phyloP scores from a whole-genome alignment of 2,888 invertebrate genomes.

The Noctua janthina region DNA sequence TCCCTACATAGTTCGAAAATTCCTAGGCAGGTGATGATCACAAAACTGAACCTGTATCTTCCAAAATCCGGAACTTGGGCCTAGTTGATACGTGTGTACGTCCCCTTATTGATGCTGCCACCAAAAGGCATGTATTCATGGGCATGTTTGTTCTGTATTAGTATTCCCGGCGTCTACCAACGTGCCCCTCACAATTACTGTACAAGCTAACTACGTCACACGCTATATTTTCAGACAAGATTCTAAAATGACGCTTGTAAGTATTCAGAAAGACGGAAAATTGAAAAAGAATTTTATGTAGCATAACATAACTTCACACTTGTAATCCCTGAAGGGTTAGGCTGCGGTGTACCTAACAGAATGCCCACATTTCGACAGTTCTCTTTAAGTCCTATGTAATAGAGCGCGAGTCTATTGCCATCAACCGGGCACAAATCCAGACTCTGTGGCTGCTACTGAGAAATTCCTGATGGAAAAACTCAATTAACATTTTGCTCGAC shows the following conservation, averaged over 20 bases:
- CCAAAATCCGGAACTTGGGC: not conserved
- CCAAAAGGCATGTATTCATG: conserved; percentile 45
- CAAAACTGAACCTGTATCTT: not conserved
- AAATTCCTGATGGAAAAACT: no score
- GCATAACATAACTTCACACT: no score
- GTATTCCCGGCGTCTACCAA: conserved; percentile 68
- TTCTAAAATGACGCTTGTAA: conserved; percentile 66
- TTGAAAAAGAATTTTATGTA: not conserved
- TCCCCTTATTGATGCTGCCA: not conserved
- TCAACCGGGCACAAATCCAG: no score
- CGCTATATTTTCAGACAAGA: conserved; percentile 62
- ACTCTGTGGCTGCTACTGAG: no score
- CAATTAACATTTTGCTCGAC: no score
- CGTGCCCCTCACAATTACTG: conserved; percentile 73
- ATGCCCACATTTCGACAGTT: no score
- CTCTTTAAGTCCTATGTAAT: no score
- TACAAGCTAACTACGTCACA: conserved; percentile 72
- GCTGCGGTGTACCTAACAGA: no score
- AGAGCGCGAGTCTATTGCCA: no score
- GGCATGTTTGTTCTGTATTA: conserved; percentile 58
- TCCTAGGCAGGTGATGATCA: not conserved
- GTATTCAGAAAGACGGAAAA: not conserved
- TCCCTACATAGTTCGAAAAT: not conserved
- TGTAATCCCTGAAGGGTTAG: no score
- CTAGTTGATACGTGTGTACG: not conserved